Evolutionary conservation across 2,797 vertebrate species (phyloP), one percentile per base, ranked within the genome.

Genomic region (Helicolenus hilgendorfi): DNA sequence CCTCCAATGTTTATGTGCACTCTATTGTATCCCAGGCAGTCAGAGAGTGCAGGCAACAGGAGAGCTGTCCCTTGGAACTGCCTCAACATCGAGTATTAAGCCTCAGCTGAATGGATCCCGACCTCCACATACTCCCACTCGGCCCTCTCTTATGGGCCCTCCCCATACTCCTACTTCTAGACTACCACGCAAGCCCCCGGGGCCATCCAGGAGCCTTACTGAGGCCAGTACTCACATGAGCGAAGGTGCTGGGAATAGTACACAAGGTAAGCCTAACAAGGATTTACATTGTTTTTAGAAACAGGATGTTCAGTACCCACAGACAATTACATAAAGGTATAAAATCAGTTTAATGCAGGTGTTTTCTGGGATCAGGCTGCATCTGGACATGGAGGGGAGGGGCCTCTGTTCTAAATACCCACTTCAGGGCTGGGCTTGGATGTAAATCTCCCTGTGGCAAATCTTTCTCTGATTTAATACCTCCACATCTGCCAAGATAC

Each of bases 251-350:
- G 85, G 79, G 60, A 41, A 41, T 41, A 96, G 89, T 73, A 85
- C 83, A 81, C 95, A 96, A 86, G 97, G 98, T 98, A 93, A 97
- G 97, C 1, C 35, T 29, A 33, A 29, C 18, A 20, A 62, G n/a
- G 24, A 56, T 83, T 72, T 67, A 4, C 1, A 31, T 36, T 0
- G 0, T 56, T 69, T 84, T 67, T 63, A 41, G 59, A 78, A 81
- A 41, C 49, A 0, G 2, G 26, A 27, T 63, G 36, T 76, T 33
- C 27, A 15, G 10, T 65, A 4, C 15, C 15, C 18, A 13, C 15
- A 38, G 35, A 59, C 22, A 22, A 5, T 72, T 77, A 38, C 41
- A 79, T 68, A n/a, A 81, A 67, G 10, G 7, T 29, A 64, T 55
- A n/a, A 33, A 53, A 55, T 56, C 14, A 15, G 18, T 53, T 76